phyloP scores from a whole-genome alignment of 2,113 vertebrate species.

The Anhinga anhinga region DNA sequence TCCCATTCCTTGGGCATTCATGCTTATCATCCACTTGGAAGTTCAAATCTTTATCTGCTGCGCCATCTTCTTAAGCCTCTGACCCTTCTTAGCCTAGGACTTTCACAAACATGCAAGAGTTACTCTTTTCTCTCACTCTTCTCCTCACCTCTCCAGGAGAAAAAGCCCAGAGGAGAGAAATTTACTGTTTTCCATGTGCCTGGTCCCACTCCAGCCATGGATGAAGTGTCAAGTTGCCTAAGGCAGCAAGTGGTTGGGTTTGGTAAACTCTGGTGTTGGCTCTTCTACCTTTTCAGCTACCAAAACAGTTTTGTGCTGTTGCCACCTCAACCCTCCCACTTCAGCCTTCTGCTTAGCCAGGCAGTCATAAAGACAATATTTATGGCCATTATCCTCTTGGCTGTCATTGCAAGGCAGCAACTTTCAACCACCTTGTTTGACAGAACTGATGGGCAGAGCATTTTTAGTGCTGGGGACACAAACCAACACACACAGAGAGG shows the following conservation, averaged over 20 bases:
- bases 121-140: background rate
- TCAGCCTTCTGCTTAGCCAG: background rate
- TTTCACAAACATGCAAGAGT: background rate
- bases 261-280: background rate
- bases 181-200: background rate
- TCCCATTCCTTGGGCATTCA: background rate
- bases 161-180: background rate
- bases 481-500: background rate
- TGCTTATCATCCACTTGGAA: background rate
- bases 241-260: background rate
- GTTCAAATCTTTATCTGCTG: background rate
- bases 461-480: background rate
- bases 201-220: background rate
- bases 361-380: background rate
- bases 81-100: background rate
- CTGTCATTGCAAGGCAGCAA: background rate
- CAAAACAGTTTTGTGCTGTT: background rate
- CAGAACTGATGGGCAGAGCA: background rate
- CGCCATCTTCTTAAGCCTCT: background rate
- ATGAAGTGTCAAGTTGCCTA: background rate
- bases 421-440: background rate
- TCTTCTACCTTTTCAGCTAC: background rate
- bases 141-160: background rate
- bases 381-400: background rate
- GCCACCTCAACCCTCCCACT: background rate